phyloP scores from a whole-genome alignment of 2,113 vertebrate genomes.

The Rhinoderma darwinii region DNA sequence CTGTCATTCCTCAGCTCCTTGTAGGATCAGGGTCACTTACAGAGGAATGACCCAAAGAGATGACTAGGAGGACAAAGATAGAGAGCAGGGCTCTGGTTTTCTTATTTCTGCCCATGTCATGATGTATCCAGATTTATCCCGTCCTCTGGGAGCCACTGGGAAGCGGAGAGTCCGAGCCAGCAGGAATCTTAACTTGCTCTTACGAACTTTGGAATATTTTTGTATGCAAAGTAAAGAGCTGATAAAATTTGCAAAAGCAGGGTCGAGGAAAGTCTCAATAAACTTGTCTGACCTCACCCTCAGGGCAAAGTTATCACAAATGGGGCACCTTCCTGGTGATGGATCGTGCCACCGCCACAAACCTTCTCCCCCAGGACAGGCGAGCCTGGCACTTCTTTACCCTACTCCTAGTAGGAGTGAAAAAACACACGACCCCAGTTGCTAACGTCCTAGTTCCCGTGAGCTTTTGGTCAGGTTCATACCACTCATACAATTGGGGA shows the following conservation, averaged over 20 bases:
- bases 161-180: not conserved
- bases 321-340: not conserved
- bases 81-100: slow-evolving; percentile 6
- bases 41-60: slow-evolving; percentile 24
- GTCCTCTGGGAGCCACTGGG: slow-evolving; percentile 35
- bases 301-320: not conserved
- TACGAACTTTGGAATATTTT: slow-evolving; percentile 15
- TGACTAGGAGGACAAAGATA: slow-evolving; percentile 5
- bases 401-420: not conserved
- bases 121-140: slow-evolving; percentile 22
- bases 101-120: slow-evolving; percentile 16
- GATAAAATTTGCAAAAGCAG: not conserved
- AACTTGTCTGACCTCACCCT: not conserved
- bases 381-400: not conserved
- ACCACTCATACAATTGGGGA: not conserved
- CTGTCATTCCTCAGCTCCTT: slow-evolving; percentile 17
- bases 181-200: slow-evolving; percentile 29
- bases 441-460: too few relatives aligned
- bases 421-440: not conserved
- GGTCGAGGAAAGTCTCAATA: not conserved
- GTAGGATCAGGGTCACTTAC: slow-evolving; percentile 25
- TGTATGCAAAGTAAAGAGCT: not conserved
- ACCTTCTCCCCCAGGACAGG: not conserved
- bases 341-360: not conserved
- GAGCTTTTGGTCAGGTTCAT: not conserved